These are phyloP conservation scores for Boloria selene DNA, from an alignment of 2,888 invertebrate species.

Conservation along the genomic window DNA sequence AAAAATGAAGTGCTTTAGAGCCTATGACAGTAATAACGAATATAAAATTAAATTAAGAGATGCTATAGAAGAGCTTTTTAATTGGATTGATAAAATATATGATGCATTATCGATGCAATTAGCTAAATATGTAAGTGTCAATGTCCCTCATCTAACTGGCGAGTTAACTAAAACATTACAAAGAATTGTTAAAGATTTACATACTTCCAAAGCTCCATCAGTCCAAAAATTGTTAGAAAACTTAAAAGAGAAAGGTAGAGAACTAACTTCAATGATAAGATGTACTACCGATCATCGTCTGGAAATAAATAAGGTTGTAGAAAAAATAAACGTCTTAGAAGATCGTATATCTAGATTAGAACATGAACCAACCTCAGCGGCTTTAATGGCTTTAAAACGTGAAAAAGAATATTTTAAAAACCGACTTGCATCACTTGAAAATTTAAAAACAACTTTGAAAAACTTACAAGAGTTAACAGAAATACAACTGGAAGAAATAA, in stretches of 20 bases:
- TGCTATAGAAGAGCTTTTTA: constrained; percentile 57
- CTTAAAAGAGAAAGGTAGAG: constrained; percentile 57
- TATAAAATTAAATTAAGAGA: constrained; percentile 54
- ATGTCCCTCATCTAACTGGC: constrained; percentile 52
- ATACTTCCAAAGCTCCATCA: constrained; percentile 48
- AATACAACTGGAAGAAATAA: constrained; percentile 47
- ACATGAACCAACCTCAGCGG: constrained; percentile 58
- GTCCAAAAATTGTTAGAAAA: constrained; percentile 54
- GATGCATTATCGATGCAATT: constrained; percentile 60
- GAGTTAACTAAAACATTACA: constrained; percentile 68
- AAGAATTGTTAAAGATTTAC: constrained; percentile 62
- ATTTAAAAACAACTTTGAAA: constrained; percentile 60
- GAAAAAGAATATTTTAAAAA: constrained; percentile 66
- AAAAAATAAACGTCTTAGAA: constrained; percentile 62
- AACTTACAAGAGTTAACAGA: constrained; percentile 49
- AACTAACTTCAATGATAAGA: constrained; percentile 60
- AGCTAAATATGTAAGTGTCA: constrained; percentile 58
- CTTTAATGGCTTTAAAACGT: constrained; percentile 59
- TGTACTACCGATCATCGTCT: constrained; percentile 57
- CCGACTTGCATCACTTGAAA: constrained; percentile 60
- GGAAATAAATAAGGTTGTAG: constrained; percentile 64
- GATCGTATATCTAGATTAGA: constrained; percentile 61
- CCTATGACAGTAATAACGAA: constrained; percentile 51
- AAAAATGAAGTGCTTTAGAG: constrained; percentile 60
- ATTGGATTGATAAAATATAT: constrained; percentile 69